Evolutionary conservation across 2,113 vertebrate genomes (phyloP), one percentile per base, ranked within the genome.

Genomic region (Scolopax mira): DNA sequence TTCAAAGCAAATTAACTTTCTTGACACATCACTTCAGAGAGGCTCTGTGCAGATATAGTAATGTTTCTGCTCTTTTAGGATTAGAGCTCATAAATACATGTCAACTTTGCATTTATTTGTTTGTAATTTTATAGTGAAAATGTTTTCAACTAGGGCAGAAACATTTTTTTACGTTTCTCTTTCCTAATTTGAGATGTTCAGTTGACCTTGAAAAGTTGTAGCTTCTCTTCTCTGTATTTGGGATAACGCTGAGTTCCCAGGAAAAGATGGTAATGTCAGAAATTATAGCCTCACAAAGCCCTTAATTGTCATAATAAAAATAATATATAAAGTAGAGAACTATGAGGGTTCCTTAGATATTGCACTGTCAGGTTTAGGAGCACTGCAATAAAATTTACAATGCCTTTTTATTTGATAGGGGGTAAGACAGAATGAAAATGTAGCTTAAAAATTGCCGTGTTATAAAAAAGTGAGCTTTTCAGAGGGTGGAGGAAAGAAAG

Each of bases 301-400:
- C 95, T 98, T 98, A 98, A 98, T 98, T 98, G 96, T 96, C 87
- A 77, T 93, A 94, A 97, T 98, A 98, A 98, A 98, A 98, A 97
- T 98, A 98, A 98, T 98, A 98, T 98, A 98, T 98, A 98, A 98
- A 98, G 97, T 97, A 93, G 96, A 93, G 97, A 97, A 97, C 95
- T 97, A 83, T 96, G 94, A 97, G 96, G 96, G 89, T 96, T 89
- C 96, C 96, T 98, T 97, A 48, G 97, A 97, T 97, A 97, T 95
- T 98, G 94, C 96, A 85, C 81, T 98, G 95, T 96, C 97, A 98
- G 95, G 94, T 97, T 98, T 98, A 98, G 96, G 91, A 98, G 96
- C 46, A 85, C 80, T 84, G 64, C 88, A 90, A 97, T 97, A 96
- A 97, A 98, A 98, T 98, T 98, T 98, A 98, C 90, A 98, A 91